Evolutionary conservation across 2,888 invertebrate genomes (phyloP).

Genomic region (Drosophila kuntzei): DNA sequence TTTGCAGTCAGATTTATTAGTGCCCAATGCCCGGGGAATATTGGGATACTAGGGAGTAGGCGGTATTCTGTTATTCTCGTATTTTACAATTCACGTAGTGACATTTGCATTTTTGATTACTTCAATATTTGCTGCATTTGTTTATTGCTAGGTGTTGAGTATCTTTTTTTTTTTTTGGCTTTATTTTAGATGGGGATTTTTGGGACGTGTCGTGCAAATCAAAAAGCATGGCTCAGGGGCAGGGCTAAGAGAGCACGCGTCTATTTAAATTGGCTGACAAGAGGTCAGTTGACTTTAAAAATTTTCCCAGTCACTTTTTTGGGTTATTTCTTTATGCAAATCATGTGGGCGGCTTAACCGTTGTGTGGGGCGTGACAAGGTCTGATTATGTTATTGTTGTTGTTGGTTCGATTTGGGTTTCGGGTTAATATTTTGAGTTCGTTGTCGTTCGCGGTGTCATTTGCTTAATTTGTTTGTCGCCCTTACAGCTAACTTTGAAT

Average conservation of each 20-base stretch:
- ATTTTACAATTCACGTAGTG: conserved; percentile 66
- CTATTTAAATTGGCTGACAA: conserved; percentile 37
- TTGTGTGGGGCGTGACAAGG: conserved; percentile 38
- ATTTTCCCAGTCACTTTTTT: conserved; percentile 32
- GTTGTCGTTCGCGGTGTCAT: conserved; percentile 44
- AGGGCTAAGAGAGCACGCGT: conserved; percentile 13
- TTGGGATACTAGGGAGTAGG: not conserved
- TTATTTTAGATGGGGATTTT: conserved; percentile 21
- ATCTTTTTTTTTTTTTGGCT: conserved; percentile 6
- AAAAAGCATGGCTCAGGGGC: conserved; percentile 40
- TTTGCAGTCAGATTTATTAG: conserved; percentile 53
- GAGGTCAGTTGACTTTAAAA: conserved; percentile 62
- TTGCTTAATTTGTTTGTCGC: conserved; percentile 59
- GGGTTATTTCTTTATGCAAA: conserved; percentile 71
- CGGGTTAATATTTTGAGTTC: conserved; percentile 12
- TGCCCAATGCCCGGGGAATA: not conserved
- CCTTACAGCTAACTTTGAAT: conserved; percentile 9
- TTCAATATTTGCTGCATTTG: conserved; percentile 65
- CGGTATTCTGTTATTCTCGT: not conserved
- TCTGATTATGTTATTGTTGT: conserved; percentile 41
- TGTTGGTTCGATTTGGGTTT: conserved; percentile 7
- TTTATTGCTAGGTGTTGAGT: conserved; percentile 36
- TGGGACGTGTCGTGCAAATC: conserved; percentile 70
- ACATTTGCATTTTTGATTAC: conserved; percentile 77
- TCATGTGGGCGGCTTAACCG: conserved; percentile 38